Evolutionary conservation across 2,888 invertebrate species (phyloP), one percentile per base, ranked within the genome.

Genomic region (Tinea semifulvella): DNA sequence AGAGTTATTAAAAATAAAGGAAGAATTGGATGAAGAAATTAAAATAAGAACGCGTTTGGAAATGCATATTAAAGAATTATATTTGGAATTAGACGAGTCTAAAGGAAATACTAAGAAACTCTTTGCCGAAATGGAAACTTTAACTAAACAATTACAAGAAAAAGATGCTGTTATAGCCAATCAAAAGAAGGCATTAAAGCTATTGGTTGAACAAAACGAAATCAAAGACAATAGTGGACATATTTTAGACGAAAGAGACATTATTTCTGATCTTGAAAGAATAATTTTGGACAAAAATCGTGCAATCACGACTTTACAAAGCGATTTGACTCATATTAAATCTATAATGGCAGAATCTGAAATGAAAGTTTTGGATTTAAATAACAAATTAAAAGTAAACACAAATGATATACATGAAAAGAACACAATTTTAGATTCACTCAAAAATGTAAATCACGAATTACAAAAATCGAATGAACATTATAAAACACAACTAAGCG

Each of bases 201-300:
- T n/a, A n/a, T n/a, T 22, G 25, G 8, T 8, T 7, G 25, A 22
- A 22, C 25, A 22, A 22, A 22, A 22, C 5, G 6, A 22, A 8
- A 22, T 22, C 5, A 7, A 7, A 22, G 25, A 22, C 5, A 22
- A 22, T n/a, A 22, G 8, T 22, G 25, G 25, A 22, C 5, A 22
- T 8, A 22, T 22, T 56, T 52, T 53, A 63, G 63, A 49, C 38
- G 48, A 54, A 47, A 47, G 56, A 52, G 54, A 56, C 40, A 75
- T 75, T 46, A 74, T 77, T 52, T 56, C 68, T 49, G 76, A 79
- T 56, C 61, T 79, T 60, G 77, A 79, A 60, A 74, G 60, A 55
- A 74, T 76, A 43, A 58, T 77, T 48, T 60, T 68, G 46, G 75
- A 77, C 57, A 77, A 70, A 60, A 76, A 74, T 53, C 61, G 74